These are phyloP conservation scores for Leptocoma aspasia DNA, from an alignment of 2,113 vertebrate species.

Conservation along the genomic window DNA sequence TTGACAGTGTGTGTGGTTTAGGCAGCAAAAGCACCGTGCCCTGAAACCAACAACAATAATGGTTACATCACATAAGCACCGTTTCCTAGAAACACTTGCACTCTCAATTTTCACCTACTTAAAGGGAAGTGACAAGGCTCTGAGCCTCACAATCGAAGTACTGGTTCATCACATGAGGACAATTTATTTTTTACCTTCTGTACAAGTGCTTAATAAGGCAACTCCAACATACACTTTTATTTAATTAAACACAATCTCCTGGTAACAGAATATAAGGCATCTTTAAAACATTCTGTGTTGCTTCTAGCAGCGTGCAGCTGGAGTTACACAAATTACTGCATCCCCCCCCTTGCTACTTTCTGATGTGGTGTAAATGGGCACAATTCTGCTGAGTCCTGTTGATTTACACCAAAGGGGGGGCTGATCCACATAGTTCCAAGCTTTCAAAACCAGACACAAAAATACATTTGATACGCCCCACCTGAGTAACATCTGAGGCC, in stretches of 20 bases:
- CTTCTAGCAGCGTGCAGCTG: neutral
- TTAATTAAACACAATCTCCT: neutral
- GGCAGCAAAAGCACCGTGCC: neutral
- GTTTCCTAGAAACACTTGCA: neutral
- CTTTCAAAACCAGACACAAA: neutral
- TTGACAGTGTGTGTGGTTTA: neutral
- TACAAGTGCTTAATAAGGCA: neutral
- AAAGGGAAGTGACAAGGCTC: neutral
- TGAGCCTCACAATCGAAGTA: neutral
- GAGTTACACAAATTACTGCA: neutral
- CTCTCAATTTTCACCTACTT: constrained; percentile 3
- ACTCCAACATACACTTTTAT: neutral
- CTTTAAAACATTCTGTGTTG: neutral
- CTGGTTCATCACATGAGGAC: neutral
- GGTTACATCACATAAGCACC: neutral
- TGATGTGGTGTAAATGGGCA: neutral
- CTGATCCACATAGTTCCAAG: neutral
- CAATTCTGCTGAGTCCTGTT: neutral
- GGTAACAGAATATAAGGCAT: neutral
- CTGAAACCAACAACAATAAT: neutral
- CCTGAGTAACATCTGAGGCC: neutral
- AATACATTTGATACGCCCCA: rapidly evolving
- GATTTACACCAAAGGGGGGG: neutral
- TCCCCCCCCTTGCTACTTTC: rapidly evolving
- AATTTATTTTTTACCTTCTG: neutral